phyloP scores from a whole-genome alignment of 2,797 vertebrate species.

The Eidolon dupreanum region DNA sequence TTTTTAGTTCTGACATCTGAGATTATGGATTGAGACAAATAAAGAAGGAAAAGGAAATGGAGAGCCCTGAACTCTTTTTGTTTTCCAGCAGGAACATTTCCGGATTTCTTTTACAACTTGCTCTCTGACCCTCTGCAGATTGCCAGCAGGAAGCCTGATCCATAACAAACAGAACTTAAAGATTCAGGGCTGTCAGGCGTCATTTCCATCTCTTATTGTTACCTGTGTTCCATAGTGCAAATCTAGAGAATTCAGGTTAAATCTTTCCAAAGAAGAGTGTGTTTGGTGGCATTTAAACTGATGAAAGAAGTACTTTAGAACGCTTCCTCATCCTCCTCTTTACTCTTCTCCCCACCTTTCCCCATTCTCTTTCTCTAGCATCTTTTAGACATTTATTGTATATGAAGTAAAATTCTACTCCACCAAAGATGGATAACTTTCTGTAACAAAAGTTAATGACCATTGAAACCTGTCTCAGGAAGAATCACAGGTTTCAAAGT shows the following conservation, averaged over 20 bases:
- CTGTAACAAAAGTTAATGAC: slow-evolving; percentile 12
- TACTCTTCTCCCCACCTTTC: background rate
- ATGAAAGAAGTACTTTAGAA: background rate
- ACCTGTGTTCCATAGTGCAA: background rate
- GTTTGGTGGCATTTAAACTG: background rate
- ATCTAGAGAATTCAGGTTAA: background rate
- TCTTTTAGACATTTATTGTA: background rate
- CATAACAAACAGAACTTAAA: background rate
- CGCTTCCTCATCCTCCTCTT: background rate
- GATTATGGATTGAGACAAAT: background rate
- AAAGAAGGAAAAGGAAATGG: background rate
- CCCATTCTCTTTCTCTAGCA: background rate
- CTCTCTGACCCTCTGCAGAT: background rate
- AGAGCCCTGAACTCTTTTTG: background rate
- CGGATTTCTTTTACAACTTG: background rate
- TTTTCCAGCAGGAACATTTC: background rate
- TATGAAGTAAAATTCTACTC: background rate
- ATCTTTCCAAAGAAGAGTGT: background rate
- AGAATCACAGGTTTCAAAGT: background rate
- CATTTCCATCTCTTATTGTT: background rate
- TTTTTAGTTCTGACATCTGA: background rate
- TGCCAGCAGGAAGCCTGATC: background rate
- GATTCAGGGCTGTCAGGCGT: background rate
- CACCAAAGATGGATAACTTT: background rate
- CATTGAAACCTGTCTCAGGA: background rate